phyloP scores from a whole-genome alignment of 2,888 invertebrate genomes.

The Ectemnius lituratus region DNA sequence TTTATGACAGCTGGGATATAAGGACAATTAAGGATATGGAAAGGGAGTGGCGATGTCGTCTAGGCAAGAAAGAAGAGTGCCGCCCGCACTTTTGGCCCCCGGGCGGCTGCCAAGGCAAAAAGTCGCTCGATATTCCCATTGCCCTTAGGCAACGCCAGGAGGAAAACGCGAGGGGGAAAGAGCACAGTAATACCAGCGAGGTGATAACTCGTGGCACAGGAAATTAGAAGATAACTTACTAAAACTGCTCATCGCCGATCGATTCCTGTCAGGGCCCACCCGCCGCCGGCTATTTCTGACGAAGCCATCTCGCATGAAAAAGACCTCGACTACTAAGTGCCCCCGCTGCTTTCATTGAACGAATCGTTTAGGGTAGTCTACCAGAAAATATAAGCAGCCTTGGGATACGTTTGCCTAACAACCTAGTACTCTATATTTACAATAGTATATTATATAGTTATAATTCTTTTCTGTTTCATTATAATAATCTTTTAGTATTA shows the following conservation, averaged over 20 bases:
- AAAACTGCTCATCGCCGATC: slow-evolving; percentile 50
- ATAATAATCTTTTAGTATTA: too few species aligned
- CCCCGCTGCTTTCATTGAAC: slow-evolving; percentile 11
- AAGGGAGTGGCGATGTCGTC: not conserved
- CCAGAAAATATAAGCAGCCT: slow-evolving; percentile 1
- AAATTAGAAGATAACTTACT: slow-evolving; percentile 56
- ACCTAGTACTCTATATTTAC: too few species aligned
- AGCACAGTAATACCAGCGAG: slow-evolving; percentile 43
- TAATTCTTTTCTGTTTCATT: too few species aligned
- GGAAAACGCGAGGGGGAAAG: not conserved
- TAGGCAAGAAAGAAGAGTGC: not conserved
- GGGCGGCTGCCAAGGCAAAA: not conserved
- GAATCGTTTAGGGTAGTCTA: slow-evolving; percentile 19
- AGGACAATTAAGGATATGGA: not conserved
- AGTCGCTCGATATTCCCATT: slow-evolving; percentile 21
- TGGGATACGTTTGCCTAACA: too few species aligned
- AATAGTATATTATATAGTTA: too few species aligned
- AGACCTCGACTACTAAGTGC: slow-evolving; percentile 32
- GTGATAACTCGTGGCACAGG: slow-evolving; percentile 47
- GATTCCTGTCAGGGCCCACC: slow-evolving; percentile 47
- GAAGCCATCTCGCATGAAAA: slow-evolving; percentile 43
- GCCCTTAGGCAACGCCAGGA: slow-evolving; percentile 23
- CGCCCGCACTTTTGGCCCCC: not conserved
- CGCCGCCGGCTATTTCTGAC: slow-evolving; percentile 40
- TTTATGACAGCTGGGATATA: not conserved